Base-by-base conservation (phyloP, 2,797 vertebrate genomes). In the Rhynchotus rufescens region DNA sequence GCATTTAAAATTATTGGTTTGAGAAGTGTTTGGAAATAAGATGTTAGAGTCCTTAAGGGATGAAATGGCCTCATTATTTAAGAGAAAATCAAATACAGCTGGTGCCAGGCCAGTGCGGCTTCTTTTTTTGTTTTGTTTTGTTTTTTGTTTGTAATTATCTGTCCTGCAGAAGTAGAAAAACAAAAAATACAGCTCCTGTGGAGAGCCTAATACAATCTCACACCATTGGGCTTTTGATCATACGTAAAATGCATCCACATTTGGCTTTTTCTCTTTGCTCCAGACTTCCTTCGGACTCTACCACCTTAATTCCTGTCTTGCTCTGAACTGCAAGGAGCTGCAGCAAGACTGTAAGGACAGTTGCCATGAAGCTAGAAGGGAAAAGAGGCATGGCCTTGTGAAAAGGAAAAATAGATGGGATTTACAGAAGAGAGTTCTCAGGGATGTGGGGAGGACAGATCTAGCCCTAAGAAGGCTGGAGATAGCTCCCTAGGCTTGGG, bases 171-270 rank as follows among this genome's bases (percentile, higher is more conserved):
- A 88, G 74, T 71, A 89, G 92, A 93, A 93, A 94, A 36, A 36
- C 36, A 36, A 36, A 36, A 36, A 94, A 94, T 86, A 93, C 79
- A 87, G 76, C 84, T 90, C 94, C 93, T 32, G 86, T 73, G 80
- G 94, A 93, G 94, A 96, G 64, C 80, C 87, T 94, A 92, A 93
- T 92, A 94, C 86, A 90, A 84, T 93, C 93, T 95, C 88, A 84
- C 82, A 94, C 74, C 84, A 84, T 89, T 86, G 88, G 81, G 90
- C 84, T 94, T 94, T 95, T 91, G 92, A 93, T 95, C 86, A 86
- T 80, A 91, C 92, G 93, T 76, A 94, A 92, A 95, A 94, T 83
- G 76, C 60, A 93, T 77, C 22, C 2, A 1, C 73, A 69, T 95
- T 91, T 91, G 86, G 88, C 81, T 86, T 92, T 86, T 75, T 93